These are phyloP conservation scores for Leptinotarsa peninsularis DNA, from an alignment of 2,888 invertebrate species.

Conservation along the genomic window DNA sequence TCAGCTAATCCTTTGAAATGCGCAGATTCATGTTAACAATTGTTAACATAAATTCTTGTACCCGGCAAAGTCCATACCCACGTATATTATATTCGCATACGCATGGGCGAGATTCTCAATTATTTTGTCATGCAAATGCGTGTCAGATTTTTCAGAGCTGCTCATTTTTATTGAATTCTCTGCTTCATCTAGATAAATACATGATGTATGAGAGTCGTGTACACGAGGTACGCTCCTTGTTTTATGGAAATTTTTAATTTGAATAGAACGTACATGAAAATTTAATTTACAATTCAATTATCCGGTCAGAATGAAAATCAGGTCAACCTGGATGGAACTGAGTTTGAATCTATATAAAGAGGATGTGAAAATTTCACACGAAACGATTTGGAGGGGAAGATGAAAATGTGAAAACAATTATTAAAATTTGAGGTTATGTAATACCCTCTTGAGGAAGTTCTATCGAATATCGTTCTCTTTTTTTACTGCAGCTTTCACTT, in stretches of 20 bases:
- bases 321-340: neutral
- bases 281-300: neutral
- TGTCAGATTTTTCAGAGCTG: neutral
- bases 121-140: neutral
- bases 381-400: too few species aligned
- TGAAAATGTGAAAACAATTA: too few species aligned
- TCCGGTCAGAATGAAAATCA: neutral
- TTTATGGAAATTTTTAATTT: slow-evolving; percentile 5
- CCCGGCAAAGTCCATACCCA: neutral
- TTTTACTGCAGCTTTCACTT: too few species aligned
- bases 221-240: neutral
- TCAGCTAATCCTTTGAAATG: neutral
- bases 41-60: neutral
- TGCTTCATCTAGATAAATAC: slow-evolving; percentile 7
- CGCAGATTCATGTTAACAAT: neutral
- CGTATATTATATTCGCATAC: neutral
- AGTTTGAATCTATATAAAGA: neutral
- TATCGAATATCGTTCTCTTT: too few species aligned
- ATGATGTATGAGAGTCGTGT: slow-evolving; percentile 5
- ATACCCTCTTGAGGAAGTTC: too few species aligned
- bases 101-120: neutral
- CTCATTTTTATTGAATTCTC: slow-evolving; percentile 2
- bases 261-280: slow-evolving; percentile 8
- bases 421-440: too few species aligned
- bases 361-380: neutral